Base-by-base conservation (phyloP, 2,888 invertebrate genomes). In the Liopterus haemorrhoidalis region DNA sequence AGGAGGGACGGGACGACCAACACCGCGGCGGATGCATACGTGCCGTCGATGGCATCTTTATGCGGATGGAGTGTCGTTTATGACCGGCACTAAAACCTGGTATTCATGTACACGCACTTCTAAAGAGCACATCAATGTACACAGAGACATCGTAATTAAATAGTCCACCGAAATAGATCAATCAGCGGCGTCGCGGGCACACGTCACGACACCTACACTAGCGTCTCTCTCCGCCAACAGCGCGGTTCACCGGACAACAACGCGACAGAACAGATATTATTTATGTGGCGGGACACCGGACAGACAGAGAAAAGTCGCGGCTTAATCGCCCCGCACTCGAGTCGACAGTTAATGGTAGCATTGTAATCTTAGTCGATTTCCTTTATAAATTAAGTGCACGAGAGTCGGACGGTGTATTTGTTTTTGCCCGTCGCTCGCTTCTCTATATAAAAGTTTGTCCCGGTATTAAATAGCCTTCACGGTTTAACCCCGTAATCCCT, bases 401-500 rank as follows among this genome's bases (percentile, higher is more conserved):
- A 33, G 24, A 5, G 28, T 4, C 12, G 28, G 28, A 8, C 8
- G 5, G 14, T 25, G 38, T 27, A 38, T 25, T 27, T 27, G 38
- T 38, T 27, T n/a, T 16, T 16, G 38, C n/a, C 12, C 9, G 22
- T 22, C 21, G n/a, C 11, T 12, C 4, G 38, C 16, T 14, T n/a
- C 9, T 25, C 27, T 38, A 25, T 39, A 38, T 44, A 45, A 39
- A 45, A 45, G 39, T 37, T 32, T 5, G 28, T 3, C 5, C 28
- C 36, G 44, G 44, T 45, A 45, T 45, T 45, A 45, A 45, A 45
- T 45, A 45, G 54, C 55, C 57, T 57, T 58, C 55, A 56, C 56
- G 53, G 55, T 52, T 54, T 51, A 56, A 57, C 55, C 57, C 57
- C 19, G 41, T 41, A 41, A 41, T 31, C 31, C 31, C 32, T 22